A percentile compares a stretch with the other conserved stretches of the same genome.
Evolutionary conservation across 2,888 invertebrate genomes (phyloP).

Genomic region (Holacanthella duospinosa): DNA sequence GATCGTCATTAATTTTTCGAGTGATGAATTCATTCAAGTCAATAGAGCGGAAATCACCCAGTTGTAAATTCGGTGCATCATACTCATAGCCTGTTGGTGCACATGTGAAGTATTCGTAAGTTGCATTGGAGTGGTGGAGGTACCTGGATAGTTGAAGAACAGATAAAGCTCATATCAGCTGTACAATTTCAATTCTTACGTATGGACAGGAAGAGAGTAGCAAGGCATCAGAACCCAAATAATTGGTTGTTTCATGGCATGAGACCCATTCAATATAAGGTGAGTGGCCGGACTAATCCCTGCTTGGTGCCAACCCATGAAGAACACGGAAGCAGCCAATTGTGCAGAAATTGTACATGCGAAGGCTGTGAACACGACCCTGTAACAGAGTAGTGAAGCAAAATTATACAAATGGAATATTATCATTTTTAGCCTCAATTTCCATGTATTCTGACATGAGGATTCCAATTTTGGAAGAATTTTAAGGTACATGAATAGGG

Average conservation of each 20-base stretch:
- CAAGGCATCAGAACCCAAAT: slow-evolving; percentile 74
- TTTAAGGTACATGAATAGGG: too few species aligned
- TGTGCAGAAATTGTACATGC: slow-evolving; percentile 5
- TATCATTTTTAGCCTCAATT: too few species aligned
- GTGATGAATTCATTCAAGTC: slow-evolving; percentile 16
- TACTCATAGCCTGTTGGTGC: slow-evolving; percentile 20
- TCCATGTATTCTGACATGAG: too few species aligned
- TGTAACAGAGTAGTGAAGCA: too few species aligned
- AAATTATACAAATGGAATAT: too few species aligned
- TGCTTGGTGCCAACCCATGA: slow-evolving; percentile 21
- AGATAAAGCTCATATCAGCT: too few species aligned
- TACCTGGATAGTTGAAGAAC: slow-evolving; percentile 5
- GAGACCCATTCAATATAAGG: background rate
- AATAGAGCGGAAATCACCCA: slow-evolving; percentile 14
- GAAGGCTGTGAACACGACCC: slow-evolving; percentile 9
- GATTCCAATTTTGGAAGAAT: too few species aligned
- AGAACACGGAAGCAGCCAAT: slow-evolving; percentile 8
- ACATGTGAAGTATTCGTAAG: slow-evolving; percentile 29
- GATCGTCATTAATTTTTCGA: slow-evolving; percentile 10
- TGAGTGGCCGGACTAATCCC: slow-evolving; percentile 22
- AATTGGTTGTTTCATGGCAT: slow-evolving; percentile 10
- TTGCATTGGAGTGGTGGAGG: slow-evolving; percentile 22
- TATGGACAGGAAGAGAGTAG: slow-evolving; percentile 80
- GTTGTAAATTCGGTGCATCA: slow-evolving; percentile 19
- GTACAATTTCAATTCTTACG: slow-evolving; percentile 45